Percentiles rank a stretch among this genome's conserved stretches.
phyloP scores from a whole-genome alignment of 1,140 invertebrate genomes.

The Drosophila setifemur region DNA sequence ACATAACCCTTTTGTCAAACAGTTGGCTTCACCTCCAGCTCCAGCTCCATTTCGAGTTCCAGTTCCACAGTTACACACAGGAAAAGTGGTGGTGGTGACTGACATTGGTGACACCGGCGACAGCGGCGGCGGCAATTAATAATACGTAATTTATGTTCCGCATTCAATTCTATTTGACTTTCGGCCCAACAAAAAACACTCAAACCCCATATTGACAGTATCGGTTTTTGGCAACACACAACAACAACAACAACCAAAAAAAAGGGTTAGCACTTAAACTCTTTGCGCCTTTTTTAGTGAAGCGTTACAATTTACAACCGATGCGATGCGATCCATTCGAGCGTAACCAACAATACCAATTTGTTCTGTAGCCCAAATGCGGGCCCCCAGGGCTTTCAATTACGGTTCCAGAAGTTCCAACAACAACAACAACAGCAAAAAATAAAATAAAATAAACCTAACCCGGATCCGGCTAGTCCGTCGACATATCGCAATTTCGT shows the following conservation, averaged over 20 bases:
- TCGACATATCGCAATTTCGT: conserved; percentile 46
- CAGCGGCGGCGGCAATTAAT: conserved; percentile 67
- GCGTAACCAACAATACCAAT: conserved; percentile 46
- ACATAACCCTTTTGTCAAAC: conserved; percentile 65
- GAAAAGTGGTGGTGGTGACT: conserved; percentile 11
- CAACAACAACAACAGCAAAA: too few species aligned
- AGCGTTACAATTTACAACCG: conserved; percentile 77
- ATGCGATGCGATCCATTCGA: conserved; percentile 22
- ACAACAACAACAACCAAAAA: neutral
- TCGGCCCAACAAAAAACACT: conserved; percentile 66
- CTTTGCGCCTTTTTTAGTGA: conserved; percentile 61
- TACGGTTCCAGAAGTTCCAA: conserved; percentile 1
- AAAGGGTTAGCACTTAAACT: conserved; percentile 75
- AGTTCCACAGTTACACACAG: too few species aligned
- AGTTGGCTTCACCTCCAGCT: too few species aligned
- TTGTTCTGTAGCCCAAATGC: neutral
- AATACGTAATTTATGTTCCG: conserved; percentile 76
- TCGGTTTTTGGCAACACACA: conserved; percentile 21
- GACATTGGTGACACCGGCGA: conserved; percentile 39
- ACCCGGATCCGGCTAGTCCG: conserved; percentile 44
- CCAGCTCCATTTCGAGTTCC: too few species aligned
- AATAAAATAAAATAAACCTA: neutral
- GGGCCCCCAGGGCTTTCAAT: conserved; percentile 31
- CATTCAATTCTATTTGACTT: conserved; percentile 72
- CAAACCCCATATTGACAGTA: conserved; percentile 56